Percentiles rank a stretch among this genome's conserved stretches.
These are phyloP conservation scores for Aurelia coerulea DNA, from an alignment of 30 jellyfish, hydroid and myxozoan genomes.

Conservation along the genomic window DNA sequence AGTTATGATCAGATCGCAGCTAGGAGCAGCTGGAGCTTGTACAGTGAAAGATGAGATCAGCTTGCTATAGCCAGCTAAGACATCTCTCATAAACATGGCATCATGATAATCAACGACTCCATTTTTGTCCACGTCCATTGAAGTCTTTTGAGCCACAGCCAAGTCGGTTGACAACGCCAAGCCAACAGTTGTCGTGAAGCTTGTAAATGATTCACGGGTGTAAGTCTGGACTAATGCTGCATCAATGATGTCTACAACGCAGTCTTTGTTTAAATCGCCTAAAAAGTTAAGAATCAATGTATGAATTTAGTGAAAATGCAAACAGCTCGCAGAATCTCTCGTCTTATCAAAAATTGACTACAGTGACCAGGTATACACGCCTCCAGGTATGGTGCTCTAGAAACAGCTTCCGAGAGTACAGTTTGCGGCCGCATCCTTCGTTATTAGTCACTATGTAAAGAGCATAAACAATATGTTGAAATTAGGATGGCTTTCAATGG, in stretches of 20 bases:
- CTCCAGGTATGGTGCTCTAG: too few relatives aligned
- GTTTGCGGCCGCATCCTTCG: too few relatives aligned
- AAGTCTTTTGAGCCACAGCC: not conserved
- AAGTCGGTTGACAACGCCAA: conserved; percentile 14
- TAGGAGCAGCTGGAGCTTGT: conserved; percentile 46
- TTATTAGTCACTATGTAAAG: too few relatives aligned
- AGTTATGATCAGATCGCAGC: conserved; percentile 48
- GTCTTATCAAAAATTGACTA: too few relatives aligned
- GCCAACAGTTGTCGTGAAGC: conserved; percentile 54
- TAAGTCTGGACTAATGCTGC: conserved; percentile 80
- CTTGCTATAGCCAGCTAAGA: conserved; percentile 44
- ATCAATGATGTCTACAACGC: conserved; percentile 69
- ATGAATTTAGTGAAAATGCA: too few relatives aligned
- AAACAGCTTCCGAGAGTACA: too few relatives aligned
- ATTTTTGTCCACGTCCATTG: conserved; percentile 73
- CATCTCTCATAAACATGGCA: conserved; percentile 33
- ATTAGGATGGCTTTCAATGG: too few relatives aligned
- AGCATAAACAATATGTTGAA: too few relatives aligned
- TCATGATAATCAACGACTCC: conserved; percentile 63
- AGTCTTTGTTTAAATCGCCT: conserved; percentile 80
- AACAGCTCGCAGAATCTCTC: too few relatives aligned
- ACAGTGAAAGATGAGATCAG: conserved; percentile 40
- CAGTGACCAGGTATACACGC: too few relatives aligned
- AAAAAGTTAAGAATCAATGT: too few relatives aligned
- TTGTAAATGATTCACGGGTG: conserved; percentile 46